Base-by-base conservation (phyloP, 2,797 vertebrate genomes). In the Megaceryle alcyon region DNA sequence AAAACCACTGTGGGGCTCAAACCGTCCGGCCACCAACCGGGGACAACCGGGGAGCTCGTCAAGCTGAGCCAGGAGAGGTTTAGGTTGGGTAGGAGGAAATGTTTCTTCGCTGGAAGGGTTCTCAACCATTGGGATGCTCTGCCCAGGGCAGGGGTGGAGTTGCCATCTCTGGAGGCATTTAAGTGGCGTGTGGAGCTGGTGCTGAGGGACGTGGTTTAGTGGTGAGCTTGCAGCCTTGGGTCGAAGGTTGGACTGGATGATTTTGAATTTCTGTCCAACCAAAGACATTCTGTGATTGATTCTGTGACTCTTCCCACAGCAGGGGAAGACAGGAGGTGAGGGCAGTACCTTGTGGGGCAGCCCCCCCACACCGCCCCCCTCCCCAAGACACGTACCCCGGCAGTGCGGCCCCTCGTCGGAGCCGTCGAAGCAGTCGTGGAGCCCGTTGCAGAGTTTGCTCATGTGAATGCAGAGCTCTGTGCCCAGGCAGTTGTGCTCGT, bases 351-450 rank as follows among this genome's bases (percentile, higher is more conserved):
- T 1, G 0, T 0, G 17, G 53, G 61, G 33, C 37, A 57, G n/a
- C 26, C 46, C 41, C 35, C 1, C 13, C 29, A 33, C 82, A 26
- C 8, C 22, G 12, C 46, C 41, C 35, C 1, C 13, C 29, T 37
- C 82, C 31, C 8, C 22, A 12, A 8, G 7, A 4, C 21, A 73
- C 97, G 86, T 98, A 99, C 99, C 99, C 98, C 98, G 98, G 94
- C 99, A 99, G 95, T 99, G 99, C 2, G 99, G 92, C 1, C 99
- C 99, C 97, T 99, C 99, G 2, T 99, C 99, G 2, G 99, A 99
- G 86, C 99, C 99, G 0, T 99, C 99, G 0, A 97, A 73, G 96
- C 99, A 99, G 97, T 99, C 99, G 0, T 98, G 98, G 64, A 98
- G 94, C 6, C 99, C 99, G 0, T 99, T 98, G 89, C 99, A 99